phyloP scores from a whole-genome alignment of 2,888 invertebrate genomes.

The Synanthedon andrenaeformis region DNA sequence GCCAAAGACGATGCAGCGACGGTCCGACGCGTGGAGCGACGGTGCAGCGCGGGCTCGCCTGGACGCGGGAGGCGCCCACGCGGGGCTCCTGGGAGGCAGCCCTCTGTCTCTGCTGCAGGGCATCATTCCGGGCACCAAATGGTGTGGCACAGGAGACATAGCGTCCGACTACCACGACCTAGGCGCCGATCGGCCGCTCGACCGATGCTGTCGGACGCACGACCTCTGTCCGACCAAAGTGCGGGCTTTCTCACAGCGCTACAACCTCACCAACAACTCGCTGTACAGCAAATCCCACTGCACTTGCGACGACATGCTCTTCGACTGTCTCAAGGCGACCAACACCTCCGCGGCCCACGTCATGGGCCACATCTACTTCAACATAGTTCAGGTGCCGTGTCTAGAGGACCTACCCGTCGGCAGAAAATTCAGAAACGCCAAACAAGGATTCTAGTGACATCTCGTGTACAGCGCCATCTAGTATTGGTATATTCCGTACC shows the following conservation, averaged over 20 bases:
- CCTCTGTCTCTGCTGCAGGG: constrained; percentile 81
- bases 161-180: constrained; percentile 87
- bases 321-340: constrained; percentile 81
- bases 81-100: constrained; percentile 71
- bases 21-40: constrained; percentile 15
- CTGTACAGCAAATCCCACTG: constrained; percentile 92
- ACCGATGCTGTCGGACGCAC: constrained; percentile 89
- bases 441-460: constrained; percentile 58
- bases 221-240: constrained; percentile 90
- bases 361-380: constrained; percentile 89
- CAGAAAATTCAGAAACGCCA: constrained; percentile 60
- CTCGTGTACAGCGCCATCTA: constrained; percentile 47
- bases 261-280: constrained; percentile 86
- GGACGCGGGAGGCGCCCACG: constrained; percentile 45
- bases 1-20: constrained; percentile 18
- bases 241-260: constrained; percentile 76
- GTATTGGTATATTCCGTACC: constrained; percentile 10
- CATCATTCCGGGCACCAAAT: constrained; percentile 87
- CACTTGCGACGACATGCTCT: constrained; percentile 85
- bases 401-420: constrained; percentile 69
- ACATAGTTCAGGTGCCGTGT: constrained; percentile 81
- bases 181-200: constrained; percentile 78
- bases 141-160: constrained; percentile 93
- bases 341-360: constrained; percentile 79
- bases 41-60: constrained; percentile 37